These are phyloP conservation scores for Semaprochilodus insignis DNA, from an alignment of 2,797 vertebrate genomes.

Conservation along the genomic window DNA sequence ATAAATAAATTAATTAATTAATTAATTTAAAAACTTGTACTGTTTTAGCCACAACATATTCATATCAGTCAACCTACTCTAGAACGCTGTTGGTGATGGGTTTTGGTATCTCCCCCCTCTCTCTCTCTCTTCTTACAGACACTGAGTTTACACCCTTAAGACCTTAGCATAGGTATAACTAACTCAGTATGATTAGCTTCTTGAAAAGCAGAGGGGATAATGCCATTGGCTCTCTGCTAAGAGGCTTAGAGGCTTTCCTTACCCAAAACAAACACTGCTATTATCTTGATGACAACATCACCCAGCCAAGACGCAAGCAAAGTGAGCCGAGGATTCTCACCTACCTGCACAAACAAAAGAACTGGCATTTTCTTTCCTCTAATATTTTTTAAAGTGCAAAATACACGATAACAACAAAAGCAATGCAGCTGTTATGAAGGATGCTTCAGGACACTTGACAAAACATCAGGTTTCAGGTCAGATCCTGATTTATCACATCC, in stretches of 20 bases:
- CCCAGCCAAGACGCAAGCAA: not conserved
- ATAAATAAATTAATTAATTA: too few species aligned
- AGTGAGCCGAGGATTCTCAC: not conserved
- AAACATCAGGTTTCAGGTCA: too few species aligned
- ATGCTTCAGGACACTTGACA: not conserved
- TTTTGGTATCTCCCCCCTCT: not conserved
- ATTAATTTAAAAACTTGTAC: too few species aligned
- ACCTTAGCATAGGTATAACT: conserved; percentile 29
- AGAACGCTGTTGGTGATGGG: conserved; percentile 2
- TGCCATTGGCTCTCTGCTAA: conserved; percentile 5
- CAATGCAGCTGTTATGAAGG: not conserved
- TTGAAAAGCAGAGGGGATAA: conserved; percentile 37
- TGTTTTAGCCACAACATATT: too few species aligned
- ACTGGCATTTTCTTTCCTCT: not conserved
- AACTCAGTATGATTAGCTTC: conserved; percentile 45
- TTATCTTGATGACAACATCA: conserved; percentile 36
- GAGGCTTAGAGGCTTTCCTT: conserved; percentile 46
- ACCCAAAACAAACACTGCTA: conserved; percentile 41
- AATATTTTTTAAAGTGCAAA: not conserved
- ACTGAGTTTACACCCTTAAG: conserved; percentile 10
- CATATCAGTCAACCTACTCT: not conserved
- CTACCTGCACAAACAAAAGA: not conserved
- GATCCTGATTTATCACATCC: too few species aligned
- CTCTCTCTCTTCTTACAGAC: not conserved
- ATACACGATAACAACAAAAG: not conserved